These are phyloP conservation scores for Xanthorhoe designata DNA, from an alignment of 2,888 invertebrate species.

Conservation along the genomic window DNA sequence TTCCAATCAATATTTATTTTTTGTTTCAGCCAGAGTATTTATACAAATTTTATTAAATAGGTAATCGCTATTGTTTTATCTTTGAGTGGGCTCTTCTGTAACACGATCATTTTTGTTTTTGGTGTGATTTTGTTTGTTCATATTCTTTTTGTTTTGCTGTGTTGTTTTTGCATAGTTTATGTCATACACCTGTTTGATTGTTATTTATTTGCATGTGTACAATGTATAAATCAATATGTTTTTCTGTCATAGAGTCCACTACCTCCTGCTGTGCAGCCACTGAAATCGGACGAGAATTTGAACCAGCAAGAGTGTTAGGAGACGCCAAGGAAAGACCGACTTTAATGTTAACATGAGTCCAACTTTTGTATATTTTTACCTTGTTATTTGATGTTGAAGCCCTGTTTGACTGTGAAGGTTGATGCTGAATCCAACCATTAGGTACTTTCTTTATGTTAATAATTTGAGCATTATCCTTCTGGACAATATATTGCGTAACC, in stretches of 20 bases:
- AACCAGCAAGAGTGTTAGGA: slow-evolving; percentile 88
- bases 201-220: slow-evolving; percentile 20
- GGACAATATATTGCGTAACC: slow-evolving; percentile 56
- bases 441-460: slow-evolving; percentile 54
- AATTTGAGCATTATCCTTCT: slow-evolving; percentile 65
- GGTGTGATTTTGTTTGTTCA: slow-evolving; percentile 41
- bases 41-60: slow-evolving; percentile 80
- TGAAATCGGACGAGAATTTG: slow-evolving; percentile 90
- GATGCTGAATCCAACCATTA: slow-evolving; percentile 15
- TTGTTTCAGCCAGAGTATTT: slow-evolving; percentile 85
- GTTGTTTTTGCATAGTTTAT: slow-evolving; percentile 44
- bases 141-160: slow-evolving; percentile 49
- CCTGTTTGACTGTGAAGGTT: slow-evolving; percentile 53
- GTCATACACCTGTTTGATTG: slow-evolving; percentile 38
- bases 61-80: slow-evolving; percentile 46
- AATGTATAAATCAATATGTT: slow-evolving; percentile 41
- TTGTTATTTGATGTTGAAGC: slow-evolving; percentile 60
- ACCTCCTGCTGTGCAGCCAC: slow-evolving; percentile 85
- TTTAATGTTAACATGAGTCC: slow-evolving; percentile 64
- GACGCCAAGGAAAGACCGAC: slow-evolving; percentile 48
- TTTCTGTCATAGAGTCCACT: slow-evolving; percentile 88
- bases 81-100: slow-evolving; percentile 37
- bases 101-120: slow-evolving; percentile 49
- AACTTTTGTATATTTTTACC: slow-evolving; percentile 71
- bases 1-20: slow-evolving; percentile 54